Conservation (phyloP, 1,140 invertebrate species). For the Hylyphantes graminicola region DNA sequence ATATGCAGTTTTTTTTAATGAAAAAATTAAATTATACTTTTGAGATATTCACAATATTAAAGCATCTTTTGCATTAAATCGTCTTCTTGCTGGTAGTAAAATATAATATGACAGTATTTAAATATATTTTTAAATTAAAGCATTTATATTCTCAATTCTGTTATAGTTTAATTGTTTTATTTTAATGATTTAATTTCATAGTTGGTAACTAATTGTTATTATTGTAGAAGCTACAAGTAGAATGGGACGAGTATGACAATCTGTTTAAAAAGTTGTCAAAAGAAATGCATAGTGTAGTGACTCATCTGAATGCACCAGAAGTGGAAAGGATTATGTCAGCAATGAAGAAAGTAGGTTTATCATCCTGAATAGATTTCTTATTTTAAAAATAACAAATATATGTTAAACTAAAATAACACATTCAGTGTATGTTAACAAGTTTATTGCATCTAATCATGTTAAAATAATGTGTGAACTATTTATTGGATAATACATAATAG, state of each 20-base stretch:
- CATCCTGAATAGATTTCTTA: neutral
- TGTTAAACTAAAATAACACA: too few relatives aligned
- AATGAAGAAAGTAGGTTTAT: constrained; percentile 79
- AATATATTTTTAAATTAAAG: neutral
- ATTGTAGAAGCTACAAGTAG: constrained; percentile 75
- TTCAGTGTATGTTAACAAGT: too few relatives aligned
- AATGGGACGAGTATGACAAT: constrained; percentile 88
- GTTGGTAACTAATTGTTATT: neutral
- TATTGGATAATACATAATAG: too few relatives aligned
- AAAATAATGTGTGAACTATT: too few relatives aligned
- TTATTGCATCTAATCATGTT: too few relatives aligned
- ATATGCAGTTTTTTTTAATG: too few relatives aligned
- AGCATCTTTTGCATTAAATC: neutral
- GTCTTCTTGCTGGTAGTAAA: neutral
- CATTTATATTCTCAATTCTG: too few relatives aligned
- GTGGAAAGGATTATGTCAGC: constrained; percentile 90
- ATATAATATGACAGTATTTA: neutral
- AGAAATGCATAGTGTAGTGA: constrained; percentile 89
- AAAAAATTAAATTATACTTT: too few relatives aligned
- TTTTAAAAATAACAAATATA: too few relatives aligned
- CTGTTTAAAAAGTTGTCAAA: constrained; percentile 89
- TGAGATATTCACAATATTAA: too few relatives aligned
- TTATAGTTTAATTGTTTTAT: neutral
- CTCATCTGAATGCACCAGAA: constrained; percentile 88
- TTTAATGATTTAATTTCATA: neutral